Base-by-base conservation (phyloP, 1,140 invertebrate species). In the Micrasema minimum region DNA sequence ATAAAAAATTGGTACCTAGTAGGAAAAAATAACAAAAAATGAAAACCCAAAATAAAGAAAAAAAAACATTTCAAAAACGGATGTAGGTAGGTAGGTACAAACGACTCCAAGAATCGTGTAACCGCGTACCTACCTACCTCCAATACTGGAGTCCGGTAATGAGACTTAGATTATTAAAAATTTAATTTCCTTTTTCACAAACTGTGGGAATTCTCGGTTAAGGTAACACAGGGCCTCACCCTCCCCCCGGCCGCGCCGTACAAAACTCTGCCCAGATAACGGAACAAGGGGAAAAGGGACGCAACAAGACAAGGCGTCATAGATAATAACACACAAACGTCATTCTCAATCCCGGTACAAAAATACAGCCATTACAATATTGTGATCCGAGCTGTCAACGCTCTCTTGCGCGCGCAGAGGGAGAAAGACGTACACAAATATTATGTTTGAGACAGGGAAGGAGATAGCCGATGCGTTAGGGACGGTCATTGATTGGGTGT, bases 261-360 rank as follows among this genome's bases (percentile, higher is more conserved):
- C 53, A 38, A 38, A 11, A 23, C 55, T 2, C 35, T 35, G n/a
- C 31, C n/a, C 55, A 14, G 26, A 31, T 16, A 31, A 12, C 11
- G 51, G 31, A 48, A 48, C 20, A 48, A 22, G 46, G 20, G 50
- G 50, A 53, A 53, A 53, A 22, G 50, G 26, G 50, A 53, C 20
- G 59, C 22, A 46, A 64, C 22, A 45, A 64, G 59, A 64, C 43
- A 20, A 38, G 55, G 59, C 26, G 26, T 31, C 26, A 31, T 31
- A 46, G 41, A 31, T 64, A 64, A 64, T 64, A 46, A 64, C 59
- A 46, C 38, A 45, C 59, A 46, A 64, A 64, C 31, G 59, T 64
- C 59, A 64, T 72, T 77, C 73, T 77, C 72, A 77, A 69, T 59
- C 66, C 74, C 66, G 71, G 76, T 75, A 76, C 71, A 75, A 72